A percentile compares a stretch with the other conserved stretches of the same genome.
phyloP scores from a whole-genome alignment of 2,888 invertebrate genomes.

The Anodontia alba region DNA sequence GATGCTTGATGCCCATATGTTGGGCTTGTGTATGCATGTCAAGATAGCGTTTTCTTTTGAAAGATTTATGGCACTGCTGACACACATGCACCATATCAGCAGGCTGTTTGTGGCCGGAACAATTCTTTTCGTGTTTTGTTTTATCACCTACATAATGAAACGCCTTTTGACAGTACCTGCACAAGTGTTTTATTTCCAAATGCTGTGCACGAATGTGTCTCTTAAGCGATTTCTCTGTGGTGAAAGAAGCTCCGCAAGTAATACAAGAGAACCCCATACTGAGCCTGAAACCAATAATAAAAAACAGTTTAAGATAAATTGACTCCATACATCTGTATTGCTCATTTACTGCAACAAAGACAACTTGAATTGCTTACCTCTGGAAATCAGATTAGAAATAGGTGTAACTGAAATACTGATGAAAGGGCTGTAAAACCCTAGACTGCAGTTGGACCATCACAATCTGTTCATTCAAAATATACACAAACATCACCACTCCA shows the following conservation, averaged over 20 bases:
- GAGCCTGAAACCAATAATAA: background rate
- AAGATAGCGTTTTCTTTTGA: background rate
- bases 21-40: background rate
- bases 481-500: background rate
- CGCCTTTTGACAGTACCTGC: background rate
- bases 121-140: background rate
- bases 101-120: background rate
- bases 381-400: background rate
- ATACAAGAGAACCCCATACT: background rate
- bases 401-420: background rate
- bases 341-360: background rate
- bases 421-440: background rate
- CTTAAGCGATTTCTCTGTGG: background rate
- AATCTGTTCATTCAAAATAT: background rate
- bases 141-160: background rate
- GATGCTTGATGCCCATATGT: background rate
- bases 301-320: background rate
- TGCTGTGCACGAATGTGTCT: conserved; percentile 2
- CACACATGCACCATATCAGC: background rate
- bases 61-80: background rate
- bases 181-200: background rate
- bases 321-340: background rate
- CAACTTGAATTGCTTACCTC: background rate
- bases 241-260: background rate
- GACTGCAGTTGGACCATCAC: background rate